Evolutionary conservation across 2,113 vertebrate species (phyloP).

Genomic region (Prionailurus viverrinus): DNA sequence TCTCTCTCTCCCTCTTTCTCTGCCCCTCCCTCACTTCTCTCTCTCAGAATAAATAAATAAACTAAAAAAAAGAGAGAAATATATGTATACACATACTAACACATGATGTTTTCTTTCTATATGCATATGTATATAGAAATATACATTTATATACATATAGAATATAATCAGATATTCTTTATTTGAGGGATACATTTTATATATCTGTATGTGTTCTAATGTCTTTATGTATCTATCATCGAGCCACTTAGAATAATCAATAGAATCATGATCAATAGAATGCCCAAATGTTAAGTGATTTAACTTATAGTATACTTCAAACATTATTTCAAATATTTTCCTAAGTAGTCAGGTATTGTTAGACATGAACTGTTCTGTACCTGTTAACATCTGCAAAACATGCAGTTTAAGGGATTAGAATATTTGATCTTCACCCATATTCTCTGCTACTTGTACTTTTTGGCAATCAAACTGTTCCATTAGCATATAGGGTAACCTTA

Average conservation of each 20-base stretch:
- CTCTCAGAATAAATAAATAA: too few relatives aligned
- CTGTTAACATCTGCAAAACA: not conserved
- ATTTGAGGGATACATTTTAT: not conserved
- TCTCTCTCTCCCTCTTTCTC: too few relatives aligned
- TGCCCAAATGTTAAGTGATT: not conserved
- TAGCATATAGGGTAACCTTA: not conserved
- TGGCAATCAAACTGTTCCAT: not conserved
- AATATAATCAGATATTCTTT: not conserved
- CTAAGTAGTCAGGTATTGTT: not conserved
- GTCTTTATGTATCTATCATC: not conserved
- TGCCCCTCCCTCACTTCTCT: too few relatives aligned
- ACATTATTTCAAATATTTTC: conserved; percentile 10
- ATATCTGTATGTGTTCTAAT: not conserved
- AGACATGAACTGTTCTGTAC: not conserved
- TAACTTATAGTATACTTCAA: not conserved
- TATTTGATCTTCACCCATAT: not conserved
- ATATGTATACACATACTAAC: not conserved
- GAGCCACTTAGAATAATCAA: not conserved
- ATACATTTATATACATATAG: too few relatives aligned
- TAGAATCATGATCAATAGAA: not conserved
- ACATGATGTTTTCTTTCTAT: not conserved
- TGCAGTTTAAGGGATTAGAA: not conserved
- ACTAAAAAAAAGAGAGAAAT: too few relatives aligned
- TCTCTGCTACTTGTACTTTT: not conserved
- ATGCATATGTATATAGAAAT: not conserved